Conservation (phyloP, 2,888 invertebrate genomes). For the Spodoptera exigua region DNA sequence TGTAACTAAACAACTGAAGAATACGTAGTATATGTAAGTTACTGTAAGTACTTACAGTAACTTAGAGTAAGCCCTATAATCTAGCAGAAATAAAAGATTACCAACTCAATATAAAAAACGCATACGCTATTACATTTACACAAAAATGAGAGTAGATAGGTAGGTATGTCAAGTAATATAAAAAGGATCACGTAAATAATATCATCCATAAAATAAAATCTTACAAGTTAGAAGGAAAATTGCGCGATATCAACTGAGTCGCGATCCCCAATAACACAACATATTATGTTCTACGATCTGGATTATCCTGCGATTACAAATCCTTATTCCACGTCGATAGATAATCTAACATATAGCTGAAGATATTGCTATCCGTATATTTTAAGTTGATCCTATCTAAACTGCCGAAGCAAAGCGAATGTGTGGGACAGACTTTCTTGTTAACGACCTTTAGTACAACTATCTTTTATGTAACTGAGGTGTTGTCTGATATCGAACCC, state of each 20-base stretch:
- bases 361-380: constrained; percentile 72
- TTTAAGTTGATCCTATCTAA: constrained; percentile 76
- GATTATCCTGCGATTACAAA: constrained; percentile 75
- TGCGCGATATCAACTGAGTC: constrained; percentile 37
- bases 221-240: constrained; percentile 44
- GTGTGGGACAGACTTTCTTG: constrained; percentile 79
- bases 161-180: constrained; percentile 1
- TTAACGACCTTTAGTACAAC: constrained; percentile 73
- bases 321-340: constrained; percentile 69
- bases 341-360: constrained; percentile 66
- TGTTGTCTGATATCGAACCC: constrained; percentile 61
- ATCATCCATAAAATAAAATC: constrained; percentile 27
- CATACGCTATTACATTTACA: too few species aligned
- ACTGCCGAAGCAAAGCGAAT: constrained; percentile 73
- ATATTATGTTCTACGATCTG: constrained; percentile 67
- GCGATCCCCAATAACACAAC: constrained; percentile 54
- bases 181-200: constrained; percentile 16
- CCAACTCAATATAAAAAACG: too few species aligned
- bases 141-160: too few species aligned
- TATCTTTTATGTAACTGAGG: constrained; percentile 72
- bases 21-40: too few species aligned
- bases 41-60: too few species aligned
- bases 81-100: too few species aligned
- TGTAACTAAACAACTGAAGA: too few species aligned
- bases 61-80: too few species aligned